Evolutionary conservation across 2,113 vertebrate genomes (phyloP), one percentile per base, ranked within the genome.

Genomic region (Ophiodon elongatus): DNA sequence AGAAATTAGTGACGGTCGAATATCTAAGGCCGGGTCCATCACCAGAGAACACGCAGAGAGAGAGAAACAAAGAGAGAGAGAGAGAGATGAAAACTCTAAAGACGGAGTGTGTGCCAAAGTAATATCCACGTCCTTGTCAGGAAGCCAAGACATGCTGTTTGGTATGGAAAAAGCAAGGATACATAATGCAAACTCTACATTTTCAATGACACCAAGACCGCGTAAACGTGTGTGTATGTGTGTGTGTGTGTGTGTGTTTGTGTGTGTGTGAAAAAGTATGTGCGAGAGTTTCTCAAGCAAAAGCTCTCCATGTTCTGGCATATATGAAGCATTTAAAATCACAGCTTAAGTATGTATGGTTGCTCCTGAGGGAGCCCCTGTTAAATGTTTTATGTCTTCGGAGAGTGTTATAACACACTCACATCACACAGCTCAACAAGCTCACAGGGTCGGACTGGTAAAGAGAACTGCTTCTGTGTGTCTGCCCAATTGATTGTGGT

Each of bases 381-480:
- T 92, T 95, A 88, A 94, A 93, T 94, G 94, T 92, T 93, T 84
- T 84, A 95, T 93, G 91, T 82, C 88, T 91, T 87, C 85, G 88
- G 88, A 92, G 79, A 85, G 85, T 89, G 93, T 92, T 93, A 92
- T 90, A 90, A 89, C 86, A 93, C 87, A 93, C 94, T 93, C 90
- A 83, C 79, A 90, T 95, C 94, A 94, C 90, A 90, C 80, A 85
- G 86, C 87, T 89, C 90, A 85, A 87, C 88, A 90, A 91, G 85
- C 87, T 91, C 79, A 47, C 75, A 68, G 87, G 88, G 84, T 88
- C 85, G 85, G 76, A 62, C 65, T 39, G 8, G 56, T 85, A 83
- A 80, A 33, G 50, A 76, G 33, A 59, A 67, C 66, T 41, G 67
- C 73, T 35, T 60, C 27, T 77, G n/a, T 88, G 70, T 31, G 37